Conservation (phyloP, 2,113 vertebrate genomes). For the Ammodytes marinus region DNA sequence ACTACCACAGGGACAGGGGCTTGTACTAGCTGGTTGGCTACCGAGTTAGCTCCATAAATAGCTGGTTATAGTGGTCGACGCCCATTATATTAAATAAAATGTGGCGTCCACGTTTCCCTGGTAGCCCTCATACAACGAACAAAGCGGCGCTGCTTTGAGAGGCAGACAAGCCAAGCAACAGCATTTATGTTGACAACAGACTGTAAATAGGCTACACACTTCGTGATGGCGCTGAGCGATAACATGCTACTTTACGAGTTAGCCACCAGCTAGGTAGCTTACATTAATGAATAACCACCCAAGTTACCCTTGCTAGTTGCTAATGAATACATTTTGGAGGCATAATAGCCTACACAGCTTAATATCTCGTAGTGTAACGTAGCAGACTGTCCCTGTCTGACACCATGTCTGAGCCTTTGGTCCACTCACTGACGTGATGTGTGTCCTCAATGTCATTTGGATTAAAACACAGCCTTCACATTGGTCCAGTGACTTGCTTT, state of each 20-base stretch:
- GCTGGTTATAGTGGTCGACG: constrained; percentile 31
- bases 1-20: constrained; percentile 43
- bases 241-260: constrained; percentile 27
- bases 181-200: constrained; percentile 13
- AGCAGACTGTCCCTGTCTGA: background rate
- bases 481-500: constrained; percentile 6
- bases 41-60: constrained; percentile 45
- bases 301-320: background rate
- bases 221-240: constrained; percentile 47
- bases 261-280: constrained; percentile 30
- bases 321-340: background rate
- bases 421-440: background rate
- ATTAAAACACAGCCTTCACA: background rate
- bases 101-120: constrained; percentile 3
- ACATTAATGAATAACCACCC: background rate
- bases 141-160: constrained; percentile 36
- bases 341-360: background rate
- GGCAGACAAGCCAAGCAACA: constrained; percentile 35
- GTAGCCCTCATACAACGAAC: constrained; percentile 1
- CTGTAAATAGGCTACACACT: constrained; percentile 44
- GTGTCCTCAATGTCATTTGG: background rate
- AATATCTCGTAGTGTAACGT: background rate
- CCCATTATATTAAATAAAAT: background rate
- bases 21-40: constrained; percentile 56
- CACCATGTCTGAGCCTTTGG: background rate